Percentiles rank a stretch among this genome's conserved stretches.
Evolutionary conservation across 2,113 vertebrate species (phyloP).

Genomic region (Bostrychus sinensis): DNA sequence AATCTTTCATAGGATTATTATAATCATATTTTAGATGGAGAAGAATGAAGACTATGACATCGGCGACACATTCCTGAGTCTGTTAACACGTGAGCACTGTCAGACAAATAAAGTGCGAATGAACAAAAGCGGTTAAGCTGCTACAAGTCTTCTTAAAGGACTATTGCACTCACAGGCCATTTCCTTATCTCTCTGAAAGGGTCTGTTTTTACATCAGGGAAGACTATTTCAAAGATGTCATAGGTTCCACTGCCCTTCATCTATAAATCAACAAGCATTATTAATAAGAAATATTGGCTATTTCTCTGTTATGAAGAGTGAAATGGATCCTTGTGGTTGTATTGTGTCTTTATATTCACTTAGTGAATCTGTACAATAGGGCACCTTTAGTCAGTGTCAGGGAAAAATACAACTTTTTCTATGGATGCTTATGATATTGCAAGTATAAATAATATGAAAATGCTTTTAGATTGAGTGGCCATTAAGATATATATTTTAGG

Average conservation of each 20-base stretch:
- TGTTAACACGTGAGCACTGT: constrained; percentile 43
- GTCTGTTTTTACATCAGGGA: constrained; percentile 17
- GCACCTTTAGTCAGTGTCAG: background rate
- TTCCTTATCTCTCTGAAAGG: too few relatives aligned
- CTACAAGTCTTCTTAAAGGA: constrained; percentile 64
- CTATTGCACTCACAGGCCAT: too few relatives aligned
- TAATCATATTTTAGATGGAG: constrained; percentile 33
- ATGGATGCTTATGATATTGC: background rate
- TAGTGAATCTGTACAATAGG: background rate
- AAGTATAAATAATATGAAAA: background rate
- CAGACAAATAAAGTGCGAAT: constrained; percentile 55
- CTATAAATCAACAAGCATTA: constrained; percentile 8
- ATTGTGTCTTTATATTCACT: background rate
- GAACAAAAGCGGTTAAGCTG: constrained; percentile 35
- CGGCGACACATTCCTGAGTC: constrained; percentile 64
- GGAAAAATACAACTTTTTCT: background rate
- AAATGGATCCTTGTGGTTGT: background rate
- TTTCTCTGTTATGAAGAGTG: too few relatives aligned
- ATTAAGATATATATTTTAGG: background rate
- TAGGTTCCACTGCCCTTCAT: constrained; percentile 18
- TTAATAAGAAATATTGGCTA: background rate
- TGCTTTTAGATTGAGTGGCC: background rate
- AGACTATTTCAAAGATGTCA: constrained; percentile 36
- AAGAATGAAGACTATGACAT: constrained; percentile 38
- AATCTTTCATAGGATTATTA: background rate